Base-by-base conservation (phyloP, 2,113 vertebrate genomes). In the Entomyzon cyanotis region DNA sequence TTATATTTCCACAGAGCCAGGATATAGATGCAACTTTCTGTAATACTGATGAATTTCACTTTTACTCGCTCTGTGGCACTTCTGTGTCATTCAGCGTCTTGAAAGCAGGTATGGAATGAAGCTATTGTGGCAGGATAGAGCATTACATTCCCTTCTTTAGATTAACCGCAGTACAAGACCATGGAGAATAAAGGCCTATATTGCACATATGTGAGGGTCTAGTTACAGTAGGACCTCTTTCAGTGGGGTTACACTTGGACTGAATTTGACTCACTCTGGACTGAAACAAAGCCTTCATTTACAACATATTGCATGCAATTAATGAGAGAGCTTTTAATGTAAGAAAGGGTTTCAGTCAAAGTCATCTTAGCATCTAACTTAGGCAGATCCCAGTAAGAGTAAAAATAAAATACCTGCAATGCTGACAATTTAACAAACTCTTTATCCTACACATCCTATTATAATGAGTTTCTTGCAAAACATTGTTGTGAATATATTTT, bases 91-190 rank as follows among this genome's bases (percentile, higher is more conserved):
- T 96, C 73, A 84, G 8, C 17, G 28, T 67, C 67, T 49, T 83
- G 78, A 90, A 94, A 91, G 63, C 15, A 63, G 20, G 17, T 37
- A 86, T 44, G 70, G 96, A 96, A 81, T 56, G 39, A 93, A 88
- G 35, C 50, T 81, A 67, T 80, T 77, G 70, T 42, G 50, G 49
- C n/a, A 62, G 28, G 74, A 95, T 22, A 83, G 35, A 87, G 47
- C 60, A 87, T 70, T 78, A 60, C 55, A 64, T 52, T 80, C 41
- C 64, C 37, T 90, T 75, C 59, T 59, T 67, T 56, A 68, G 33
- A 41, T 84, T 69, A 87, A 74, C 47, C 44, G 68, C 15, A 30
- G 44, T 28, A 46, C 22, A 74, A 84, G 60, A 62, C 31, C 39
- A 79, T 1, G 8, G 63, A 91, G 55, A 58, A 83, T 37, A 71